Base-by-base conservation (phyloP, 1,140 invertebrate species). In the Drosophila leontia region DNA sequence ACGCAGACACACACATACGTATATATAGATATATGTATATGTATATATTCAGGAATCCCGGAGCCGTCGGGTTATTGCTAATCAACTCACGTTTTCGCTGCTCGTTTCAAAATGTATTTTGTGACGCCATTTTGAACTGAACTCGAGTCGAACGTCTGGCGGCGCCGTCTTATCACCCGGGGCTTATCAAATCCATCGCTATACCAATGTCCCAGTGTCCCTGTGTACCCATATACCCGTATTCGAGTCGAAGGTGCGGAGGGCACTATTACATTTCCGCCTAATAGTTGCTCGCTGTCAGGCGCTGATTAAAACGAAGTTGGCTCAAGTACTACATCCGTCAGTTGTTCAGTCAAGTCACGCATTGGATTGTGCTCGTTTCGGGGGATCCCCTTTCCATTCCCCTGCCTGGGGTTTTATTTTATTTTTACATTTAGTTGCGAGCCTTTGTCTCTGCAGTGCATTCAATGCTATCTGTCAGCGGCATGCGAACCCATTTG, bases 11-110 rank as follows among this genome's bases (percentile, higher is more conserved):
- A 68, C 53, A 55, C 45, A 42, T 23, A 13, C 26, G 7, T 19
- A 47, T 39, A 48, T 2, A 15, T 7, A 29, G 9, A 29, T 12
- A 5, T 26, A n/a, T 13, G 3, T 19, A 23, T 29, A 50, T 50
- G n/a, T 56, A 26, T 56, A 64, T 45, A 64, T 48, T 53, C 48
- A 57, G 56, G 56, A 58, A 56, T 56, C 53, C 19, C 53, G 61
- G 58, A 75, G 64, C 71, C 58, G 44, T 45, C 50, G 62, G 78
- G 68, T 79, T 80, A 84, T 88, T 88, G 81, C 78, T 88, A 88
- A 88, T 88, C 85, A 90, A 90, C 85, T 90, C 85, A 88, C 85
- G 85, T 88, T 85, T 88, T 88, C 85, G 75, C 85, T 88, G 85
- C 85, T 88, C 85, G 85, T 88, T 88, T 82, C 59, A 90, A 88